Evolutionary conservation across 2,797 vertebrate species (phyloP).

Genomic region (Eremophila alpestris): DNA sequence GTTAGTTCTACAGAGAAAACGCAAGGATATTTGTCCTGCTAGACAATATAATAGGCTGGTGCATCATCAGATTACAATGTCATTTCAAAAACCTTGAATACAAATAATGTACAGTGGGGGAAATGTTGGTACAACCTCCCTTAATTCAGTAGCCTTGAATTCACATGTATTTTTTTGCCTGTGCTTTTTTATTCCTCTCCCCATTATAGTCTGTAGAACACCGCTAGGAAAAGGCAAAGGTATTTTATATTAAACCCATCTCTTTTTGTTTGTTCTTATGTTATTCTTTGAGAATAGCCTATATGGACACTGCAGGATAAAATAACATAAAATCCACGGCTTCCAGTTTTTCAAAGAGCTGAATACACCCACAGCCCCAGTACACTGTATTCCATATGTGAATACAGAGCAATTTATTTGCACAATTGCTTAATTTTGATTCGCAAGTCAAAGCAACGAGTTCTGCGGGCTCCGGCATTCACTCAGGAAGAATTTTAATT

Average conservation of each 20-base stretch:
- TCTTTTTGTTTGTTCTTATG: constrained; percentile 67
- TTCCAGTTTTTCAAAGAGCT: constrained; percentile 59
- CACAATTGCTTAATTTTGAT: constrained; percentile 61
- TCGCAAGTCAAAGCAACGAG: constrained; percentile 20
- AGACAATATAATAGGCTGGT: constrained; percentile 99
- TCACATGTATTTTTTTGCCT: constrained; percentile 86
- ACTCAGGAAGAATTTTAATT: constrained; percentile 60
- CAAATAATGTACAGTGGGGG: constrained; percentile 95
- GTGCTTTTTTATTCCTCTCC: background rate
- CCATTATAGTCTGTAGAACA: constrained; percentile 53
- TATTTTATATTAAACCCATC: constrained; percentile 69
- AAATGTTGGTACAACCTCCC: constrained; percentile 90
- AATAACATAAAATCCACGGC: constrained; percentile 1
- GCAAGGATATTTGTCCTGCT: constrained; percentile 99
- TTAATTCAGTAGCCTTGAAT: constrained; percentile 94
- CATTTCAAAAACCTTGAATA: constrained; percentile 99
- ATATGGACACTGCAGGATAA: constrained; percentile 51
- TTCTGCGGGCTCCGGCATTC: constrained; percentile 43
- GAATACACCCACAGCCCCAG: constrained; percentile 40
- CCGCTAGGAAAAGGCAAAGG: constrained; percentile 60
- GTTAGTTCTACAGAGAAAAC: constrained; percentile 99
- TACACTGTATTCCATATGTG: constrained; percentile 9
- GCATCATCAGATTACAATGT: constrained; percentile 99
- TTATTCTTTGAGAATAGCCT: constrained; percentile 66
- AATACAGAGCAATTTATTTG: constrained; percentile 60